Percentiles rank a stretch among this genome's conserved stretches.
Conservation (phyloP, 2,888 invertebrate genomes). For the Orgyia antiqua region DNA sequence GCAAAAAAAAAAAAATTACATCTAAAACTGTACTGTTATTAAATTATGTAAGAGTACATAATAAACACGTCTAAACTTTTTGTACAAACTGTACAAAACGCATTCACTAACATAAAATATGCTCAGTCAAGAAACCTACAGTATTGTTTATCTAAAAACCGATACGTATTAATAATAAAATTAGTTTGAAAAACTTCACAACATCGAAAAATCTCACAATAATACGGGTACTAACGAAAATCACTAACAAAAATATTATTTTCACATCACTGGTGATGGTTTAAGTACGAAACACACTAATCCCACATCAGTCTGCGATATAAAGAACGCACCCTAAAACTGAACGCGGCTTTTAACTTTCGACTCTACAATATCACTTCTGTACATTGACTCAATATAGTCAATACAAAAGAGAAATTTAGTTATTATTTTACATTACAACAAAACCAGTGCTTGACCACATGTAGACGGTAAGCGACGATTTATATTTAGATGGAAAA, state of each 20-base stretch:
- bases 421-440: background rate
- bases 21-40: constrained; percentile 63
- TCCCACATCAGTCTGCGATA: constrained; percentile 28
- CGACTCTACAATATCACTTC: background rate
- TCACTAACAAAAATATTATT: constrained; percentile 45
- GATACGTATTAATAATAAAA: constrained; percentile 35
- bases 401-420: background rate
- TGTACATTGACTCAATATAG: too few species aligned
- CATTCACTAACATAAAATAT: constrained; percentile 50
- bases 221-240: constrained; percentile 43
- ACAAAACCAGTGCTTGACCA: constrained; percentile 6
- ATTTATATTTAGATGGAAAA: too few species aligned
- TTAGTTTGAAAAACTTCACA: constrained; percentile 40
- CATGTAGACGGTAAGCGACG: too few species aligned
- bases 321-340: constrained; percentile 21
- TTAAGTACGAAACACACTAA: constrained; percentile 29
- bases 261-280: constrained; percentile 29
- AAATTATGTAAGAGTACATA: constrained; percentile 62
- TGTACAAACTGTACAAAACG: constrained; percentile 72
- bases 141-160: constrained; percentile 36
- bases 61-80: constrained; percentile 62
- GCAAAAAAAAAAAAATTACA: constrained; percentile 57
- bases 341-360: constrained; percentile 7
- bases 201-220: constrained; percentile 47
- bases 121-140: constrained; percentile 58